Evolutionary conservation across 2,888 invertebrate genomes (phyloP), one percentile per base, ranked within the genome.

Genomic region (Allophyes oxyacanthae): DNA sequence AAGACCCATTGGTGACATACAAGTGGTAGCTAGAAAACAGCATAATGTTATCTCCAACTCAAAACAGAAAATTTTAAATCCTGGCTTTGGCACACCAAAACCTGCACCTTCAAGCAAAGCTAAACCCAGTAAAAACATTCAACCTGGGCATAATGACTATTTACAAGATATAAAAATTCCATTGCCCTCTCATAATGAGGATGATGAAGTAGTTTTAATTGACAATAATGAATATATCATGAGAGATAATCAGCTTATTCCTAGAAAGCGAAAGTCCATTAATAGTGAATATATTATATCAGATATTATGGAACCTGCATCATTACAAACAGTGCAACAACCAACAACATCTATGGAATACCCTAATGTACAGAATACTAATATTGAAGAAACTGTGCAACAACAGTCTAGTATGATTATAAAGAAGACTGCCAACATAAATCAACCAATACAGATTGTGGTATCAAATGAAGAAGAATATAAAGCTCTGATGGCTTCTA

Each of bases 211-310:
- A 67, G 86, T 95, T 38, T 88, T 95, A 14, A 89, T 95, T 58
- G 95, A 96, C 73, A 95, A 96, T 38, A 94, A 92, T 76, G 95
- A 95, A 83, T 95, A 94, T 75, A 89, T 95, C 57, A 82, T 95
- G 71, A 88, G 81, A 72, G 82, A 90, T 64, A 82, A 91, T 75
- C 85, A 90, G 65, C 83, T 92, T 36, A 83, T 90, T 63, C 88
- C 86, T 25, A 88, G 77, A 65, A 84, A 81, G 70, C 56, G 71
- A 11, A 82, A 79, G 54, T 33, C 64, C 41, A 49, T 53, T 30
- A 75, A 66, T 59, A 72, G 82, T 44, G 84, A 90, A 50, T 90
- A 79, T 54, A 78, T 88, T 43, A 64, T 91, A 45, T 55, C 87
- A 50, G 85, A 87, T 56, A 75, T 86, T 30, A 53, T 82, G 8